A percentile compares a stretch with the other conserved stretches of the same genome.
These are phyloP conservation scores for Glyphotaelius pellucidus DNA, from an alignment of 2,888 invertebrate genomes.

Conservation along the genomic window DNA sequence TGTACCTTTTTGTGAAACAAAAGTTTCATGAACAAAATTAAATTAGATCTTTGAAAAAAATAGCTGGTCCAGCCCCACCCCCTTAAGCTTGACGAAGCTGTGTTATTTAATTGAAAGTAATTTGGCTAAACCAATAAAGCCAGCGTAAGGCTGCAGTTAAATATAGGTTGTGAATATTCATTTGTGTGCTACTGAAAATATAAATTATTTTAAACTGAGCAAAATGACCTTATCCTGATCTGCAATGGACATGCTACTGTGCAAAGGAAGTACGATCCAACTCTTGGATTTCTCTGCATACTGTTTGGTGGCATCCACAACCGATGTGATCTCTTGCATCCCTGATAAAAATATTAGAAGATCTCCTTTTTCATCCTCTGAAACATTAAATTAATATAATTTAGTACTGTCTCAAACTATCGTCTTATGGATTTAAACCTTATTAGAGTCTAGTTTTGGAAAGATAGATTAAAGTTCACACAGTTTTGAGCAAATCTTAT, in stretches of 20 bases:
- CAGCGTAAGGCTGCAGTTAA: not conserved
- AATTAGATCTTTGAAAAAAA: too few relatives aligned
- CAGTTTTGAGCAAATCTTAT: not conserved
- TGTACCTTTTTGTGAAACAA: too few relatives aligned
- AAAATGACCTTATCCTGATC: slow-evolving; percentile 94
- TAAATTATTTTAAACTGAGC: not conserved
- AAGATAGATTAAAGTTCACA: not conserved
- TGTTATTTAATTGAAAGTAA: not conserved
- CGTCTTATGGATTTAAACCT: not conserved
- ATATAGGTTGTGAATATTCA: not conserved
- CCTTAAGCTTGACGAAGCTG: too few relatives aligned
- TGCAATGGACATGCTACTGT: slow-evolving; percentile 93
- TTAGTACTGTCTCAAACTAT: slow-evolving; percentile 21
- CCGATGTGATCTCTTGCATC: slow-evolving; percentile 92
- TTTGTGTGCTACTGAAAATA: not conserved
- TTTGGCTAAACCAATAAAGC: not conserved
- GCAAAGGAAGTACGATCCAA: slow-evolving; percentile 96
- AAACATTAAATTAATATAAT: slow-evolving; percentile 60
- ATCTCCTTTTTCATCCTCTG: slow-evolving; percentile 92
- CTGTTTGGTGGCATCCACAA: slow-evolving; percentile 90
- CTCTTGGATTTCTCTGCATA: slow-evolving; percentile 86
- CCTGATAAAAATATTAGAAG: slow-evolving; percentile 96
- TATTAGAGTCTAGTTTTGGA: not conserved
- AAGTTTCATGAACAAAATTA: too few relatives aligned
- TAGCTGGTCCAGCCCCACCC: too few relatives aligned